phyloP scores from a whole-genome alignment of 2,113 vertebrate genomes.

The Sporophila hypoxantha region DNA sequence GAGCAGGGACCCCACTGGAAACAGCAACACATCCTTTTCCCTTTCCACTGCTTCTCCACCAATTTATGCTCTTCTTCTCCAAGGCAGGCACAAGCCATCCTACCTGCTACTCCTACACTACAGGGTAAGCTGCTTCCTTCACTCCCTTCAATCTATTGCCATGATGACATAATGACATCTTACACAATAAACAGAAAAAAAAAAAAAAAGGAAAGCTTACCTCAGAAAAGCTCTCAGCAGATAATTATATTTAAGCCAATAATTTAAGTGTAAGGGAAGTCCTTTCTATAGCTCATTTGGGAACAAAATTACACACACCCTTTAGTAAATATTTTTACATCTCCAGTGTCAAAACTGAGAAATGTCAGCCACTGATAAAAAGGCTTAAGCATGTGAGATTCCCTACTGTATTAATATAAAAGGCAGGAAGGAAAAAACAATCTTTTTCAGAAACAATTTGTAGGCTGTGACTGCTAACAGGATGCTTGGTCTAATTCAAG shows the following conservation, averaged over 20 bases:
- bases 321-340: constrained; percentile 24
- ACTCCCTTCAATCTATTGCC: neutral
- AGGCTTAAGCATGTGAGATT: neutral
- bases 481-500: constrained; percentile 19
- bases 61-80: neutral
- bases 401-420: neutral
- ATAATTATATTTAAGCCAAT: neutral
- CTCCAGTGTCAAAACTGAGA: constrained; percentile 3
- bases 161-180: neutral
- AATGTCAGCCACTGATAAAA: neutral
- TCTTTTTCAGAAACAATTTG: neutral
- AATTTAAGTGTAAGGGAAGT: neutral
- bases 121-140: neutral
- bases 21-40: neutral
- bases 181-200: neutral
- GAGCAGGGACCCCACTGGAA: neutral
- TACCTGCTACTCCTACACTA: neutral
- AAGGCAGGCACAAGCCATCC: neutral
- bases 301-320: neutral
- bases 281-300: neutral
- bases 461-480: constrained; percentile 11
- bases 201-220: neutral
- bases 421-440: constrained; percentile 48
- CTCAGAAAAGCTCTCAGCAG: neutral
- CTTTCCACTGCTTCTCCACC: neutral